Conservation (phyloP, 2,888 invertebrate genomes). For the Rutpela maculata region DNA sequence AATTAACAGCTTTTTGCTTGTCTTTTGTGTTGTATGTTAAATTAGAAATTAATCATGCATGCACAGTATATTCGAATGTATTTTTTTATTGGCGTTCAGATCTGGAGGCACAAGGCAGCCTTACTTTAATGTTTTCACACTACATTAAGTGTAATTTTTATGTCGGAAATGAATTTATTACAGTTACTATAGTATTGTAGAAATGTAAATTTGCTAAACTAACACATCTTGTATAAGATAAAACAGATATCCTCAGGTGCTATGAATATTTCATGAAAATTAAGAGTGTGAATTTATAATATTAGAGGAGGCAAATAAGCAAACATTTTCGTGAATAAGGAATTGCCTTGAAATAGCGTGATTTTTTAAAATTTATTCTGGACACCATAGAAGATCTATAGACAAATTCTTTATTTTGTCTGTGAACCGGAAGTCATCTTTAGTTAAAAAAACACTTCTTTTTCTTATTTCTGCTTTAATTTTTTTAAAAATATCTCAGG, state of each 20-base stretch:
- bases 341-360: no score
- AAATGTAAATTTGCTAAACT: background rate
- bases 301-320: no score
- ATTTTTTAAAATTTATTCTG: no score
- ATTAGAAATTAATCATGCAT: constrained; percentile 42
- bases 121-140: constrained; percentile 19
- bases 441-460: no score
- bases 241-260: background rate
- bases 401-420: no score
- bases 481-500: no score
- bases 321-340: no score
- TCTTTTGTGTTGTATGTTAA: constrained; percentile 37
- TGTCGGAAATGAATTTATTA: background rate
- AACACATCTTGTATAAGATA: background rate
- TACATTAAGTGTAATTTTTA: constrained; percentile 15
- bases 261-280: background rate
- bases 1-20: constrained; percentile 41
- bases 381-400: no score
- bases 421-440: no score
- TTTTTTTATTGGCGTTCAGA: constrained; percentile 31
- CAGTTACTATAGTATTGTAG: background rate
- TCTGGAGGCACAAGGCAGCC: constrained; percentile 28
- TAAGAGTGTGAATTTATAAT: background rate
- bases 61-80: constrained; percentile 38
- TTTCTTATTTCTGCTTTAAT: no score